phyloP scores from a whole-genome alignment of 92 coral and sea anemone species.

The Siderastrea siderea region DNA sequence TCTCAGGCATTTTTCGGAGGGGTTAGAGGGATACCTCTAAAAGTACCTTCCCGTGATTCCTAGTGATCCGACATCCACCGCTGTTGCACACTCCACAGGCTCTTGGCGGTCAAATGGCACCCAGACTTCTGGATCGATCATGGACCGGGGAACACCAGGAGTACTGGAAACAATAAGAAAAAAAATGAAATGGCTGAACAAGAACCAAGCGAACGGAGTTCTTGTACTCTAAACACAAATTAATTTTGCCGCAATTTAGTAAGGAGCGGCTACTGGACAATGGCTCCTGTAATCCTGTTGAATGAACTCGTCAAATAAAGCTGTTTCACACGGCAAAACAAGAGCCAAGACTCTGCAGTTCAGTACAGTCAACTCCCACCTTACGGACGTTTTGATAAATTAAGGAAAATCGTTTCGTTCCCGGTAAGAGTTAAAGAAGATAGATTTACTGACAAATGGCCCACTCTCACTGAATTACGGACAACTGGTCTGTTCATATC shows the following conservation, averaged over 20 bases:
- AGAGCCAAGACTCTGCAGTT: too few relatives aligned
- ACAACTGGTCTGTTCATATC: too few relatives aligned
- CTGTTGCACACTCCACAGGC: not conserved
- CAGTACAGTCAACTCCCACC: too few relatives aligned
- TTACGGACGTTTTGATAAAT: too few relatives aligned
- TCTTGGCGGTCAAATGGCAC: conserved; percentile 60
- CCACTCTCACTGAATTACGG: too few relatives aligned
- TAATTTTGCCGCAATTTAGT: not conserved
- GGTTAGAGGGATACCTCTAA: not conserved
- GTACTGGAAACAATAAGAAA: conserved; percentile 28
- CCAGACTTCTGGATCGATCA: conserved; percentile 83
- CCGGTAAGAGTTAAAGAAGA: too few relatives aligned
- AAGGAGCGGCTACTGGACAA: too few relatives aligned
- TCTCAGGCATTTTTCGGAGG: not conserved
- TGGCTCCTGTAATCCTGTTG: too few relatives aligned
- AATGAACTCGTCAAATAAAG: too few relatives aligned
- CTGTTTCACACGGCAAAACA: too few relatives aligned
- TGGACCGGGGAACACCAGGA: conserved; percentile 56
- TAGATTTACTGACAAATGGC: too few relatives aligned
- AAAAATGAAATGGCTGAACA: not conserved
- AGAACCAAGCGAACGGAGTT: not conserved
- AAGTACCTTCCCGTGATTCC: conserved; percentile 81
- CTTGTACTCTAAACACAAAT: not conserved
- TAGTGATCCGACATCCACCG: conserved; percentile 69
- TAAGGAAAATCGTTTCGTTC: too few relatives aligned